Base-by-base conservation (phyloP, 2,797 vertebrate species). In the Microctenopoma stevenorrisi region DNA sequence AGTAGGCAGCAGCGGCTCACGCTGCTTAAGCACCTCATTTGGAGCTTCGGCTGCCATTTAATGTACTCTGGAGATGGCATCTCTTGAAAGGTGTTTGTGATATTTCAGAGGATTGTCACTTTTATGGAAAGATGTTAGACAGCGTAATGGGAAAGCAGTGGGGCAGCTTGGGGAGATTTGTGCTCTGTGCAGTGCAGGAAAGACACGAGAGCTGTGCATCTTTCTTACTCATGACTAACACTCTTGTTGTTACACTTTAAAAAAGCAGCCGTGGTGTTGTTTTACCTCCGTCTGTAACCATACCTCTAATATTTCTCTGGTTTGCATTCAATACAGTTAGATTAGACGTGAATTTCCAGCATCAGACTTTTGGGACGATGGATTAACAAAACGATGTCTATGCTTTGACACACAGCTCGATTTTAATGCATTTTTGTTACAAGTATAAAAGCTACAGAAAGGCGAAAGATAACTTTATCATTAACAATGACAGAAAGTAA, bases 11-110 rank as follows among this genome's bases (percentile, higher is more conserved):
- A 35, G 75, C 22, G 71, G 73, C 88, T 86, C 87, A 81, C 35
- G 87, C 87, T 87, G 88, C 83, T 90, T 82, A 89, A 89, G 87
- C 82, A 81, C 85, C 84, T 88, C 82, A 74, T 91, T 89, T 88
- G 81, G 79, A 75, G 78, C 75, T 68, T 47, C 0, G 68, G 75
- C 78, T 81, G 82, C 73, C 62, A 58, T 89, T 91, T 85, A 71
- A 89, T 87, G 72, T 51, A 68, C 74, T 69, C 74, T 50, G 79
- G 85, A 88, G 79, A 89, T 76, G 83, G 80, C 78, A 55, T 79
- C 82, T 75, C 68, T 78, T 76, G 68, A 85, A 44, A 86, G 72
- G 71, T 83, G 81, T 67, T 82, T 73, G 83, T 73, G 69, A 88
- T 83, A 9, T 86, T 88, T 89, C 73, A 86, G 64, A 70, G 59